A percentile compares a stretch with the other conserved stretches of the same genome.
These are phyloP conservation scores for Herpetotheres cachinnans DNA, from an alignment of 2,113 vertebrate genomes.

Conservation along the genomic window DNA sequence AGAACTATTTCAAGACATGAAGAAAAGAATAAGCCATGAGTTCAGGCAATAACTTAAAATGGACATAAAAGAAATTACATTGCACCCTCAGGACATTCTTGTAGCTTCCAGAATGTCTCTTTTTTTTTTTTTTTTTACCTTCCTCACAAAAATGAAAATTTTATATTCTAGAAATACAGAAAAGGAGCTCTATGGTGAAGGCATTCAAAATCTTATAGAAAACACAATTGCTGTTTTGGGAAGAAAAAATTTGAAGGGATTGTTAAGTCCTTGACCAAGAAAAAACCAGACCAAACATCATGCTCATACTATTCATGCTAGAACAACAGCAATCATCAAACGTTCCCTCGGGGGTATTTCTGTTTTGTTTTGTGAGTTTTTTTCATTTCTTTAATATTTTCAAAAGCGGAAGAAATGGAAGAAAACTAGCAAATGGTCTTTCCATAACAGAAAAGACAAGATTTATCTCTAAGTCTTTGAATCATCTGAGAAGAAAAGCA, in stretches of 20 bases:
- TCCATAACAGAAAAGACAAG: neutral
- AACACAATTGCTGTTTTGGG: neutral
- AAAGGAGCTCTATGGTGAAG: neutral
- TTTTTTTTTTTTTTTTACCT: neutral
- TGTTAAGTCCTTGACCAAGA: neutral
- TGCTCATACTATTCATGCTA: neutral
- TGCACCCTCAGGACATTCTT: neutral
- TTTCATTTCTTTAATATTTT: neutral
- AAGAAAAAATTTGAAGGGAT: neutral
- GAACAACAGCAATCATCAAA: neutral
- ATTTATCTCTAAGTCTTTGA: neutral
- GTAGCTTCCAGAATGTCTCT: neutral
- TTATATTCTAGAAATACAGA: neutral
- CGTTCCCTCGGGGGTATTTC: neutral
- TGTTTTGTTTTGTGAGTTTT: neutral
- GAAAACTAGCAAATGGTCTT: conserved; percentile 3
- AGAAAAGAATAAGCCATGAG: neutral
- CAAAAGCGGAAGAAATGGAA: neutral
- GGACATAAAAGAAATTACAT: neutral
- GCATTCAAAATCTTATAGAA: neutral
- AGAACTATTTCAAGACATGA: neutral
- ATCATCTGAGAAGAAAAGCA: neutral
- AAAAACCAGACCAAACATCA: neutral
- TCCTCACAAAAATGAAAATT: neutral
- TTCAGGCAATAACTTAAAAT: neutral